A percentile compares a stretch with the other conserved stretches of the same genome.
Evolutionary conservation across 2,888 invertebrate genomes (phyloP).

Genomic region (Drosophila fungiperda): DNA sequence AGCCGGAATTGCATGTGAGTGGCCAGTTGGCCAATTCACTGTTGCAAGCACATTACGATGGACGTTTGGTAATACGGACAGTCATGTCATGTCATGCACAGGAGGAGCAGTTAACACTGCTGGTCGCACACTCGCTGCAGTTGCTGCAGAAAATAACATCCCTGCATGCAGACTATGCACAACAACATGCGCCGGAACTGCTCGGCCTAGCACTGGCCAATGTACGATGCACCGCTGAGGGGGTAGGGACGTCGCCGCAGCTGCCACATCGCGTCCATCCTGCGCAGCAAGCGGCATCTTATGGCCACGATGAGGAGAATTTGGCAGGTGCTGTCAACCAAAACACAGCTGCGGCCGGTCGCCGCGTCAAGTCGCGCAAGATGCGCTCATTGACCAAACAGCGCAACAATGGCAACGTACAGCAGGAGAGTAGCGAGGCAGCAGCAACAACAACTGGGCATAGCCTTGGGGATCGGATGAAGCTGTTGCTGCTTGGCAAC

Average conservation of each 20-base stretch:
- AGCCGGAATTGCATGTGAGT: conserved; percentile 15
- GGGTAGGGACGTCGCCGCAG: neutral
- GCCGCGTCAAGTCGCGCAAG: conserved; percentile 86
- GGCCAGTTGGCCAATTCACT: conserved; percentile 31
- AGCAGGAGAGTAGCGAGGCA: conserved; percentile 16
- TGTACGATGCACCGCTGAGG: conserved; percentile 82
- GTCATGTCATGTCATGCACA: neutral
- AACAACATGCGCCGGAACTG: conserved; percentile 85
- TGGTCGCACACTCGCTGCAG: conserved; percentile 55
- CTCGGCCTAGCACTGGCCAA: conserved; percentile 87
- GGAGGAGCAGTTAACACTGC: conserved; percentile 6
- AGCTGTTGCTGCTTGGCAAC: conserved; percentile 42
- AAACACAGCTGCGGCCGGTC: conserved; percentile 84
- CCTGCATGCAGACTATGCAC: conserved; percentile 78
- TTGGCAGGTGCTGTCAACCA: conserved; percentile 20
- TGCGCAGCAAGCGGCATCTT: conserved; percentile 87
- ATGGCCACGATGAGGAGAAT: conserved; percentile 78
- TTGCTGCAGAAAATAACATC: conserved; percentile 75
- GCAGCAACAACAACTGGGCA: neutral
- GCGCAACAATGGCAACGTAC: conserved; percentile 47
- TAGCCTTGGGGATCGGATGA: conserved; percentile 32
- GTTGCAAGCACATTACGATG: conserved; percentile 42
- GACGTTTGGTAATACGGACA: conserved; percentile 5
- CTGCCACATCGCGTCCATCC: conserved; percentile 87
- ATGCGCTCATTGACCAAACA: conserved; percentile 71